Evolutionary conservation across 2,797 vertebrate genomes (phyloP).

Genomic region (Aldrovandia affinis): DNA sequence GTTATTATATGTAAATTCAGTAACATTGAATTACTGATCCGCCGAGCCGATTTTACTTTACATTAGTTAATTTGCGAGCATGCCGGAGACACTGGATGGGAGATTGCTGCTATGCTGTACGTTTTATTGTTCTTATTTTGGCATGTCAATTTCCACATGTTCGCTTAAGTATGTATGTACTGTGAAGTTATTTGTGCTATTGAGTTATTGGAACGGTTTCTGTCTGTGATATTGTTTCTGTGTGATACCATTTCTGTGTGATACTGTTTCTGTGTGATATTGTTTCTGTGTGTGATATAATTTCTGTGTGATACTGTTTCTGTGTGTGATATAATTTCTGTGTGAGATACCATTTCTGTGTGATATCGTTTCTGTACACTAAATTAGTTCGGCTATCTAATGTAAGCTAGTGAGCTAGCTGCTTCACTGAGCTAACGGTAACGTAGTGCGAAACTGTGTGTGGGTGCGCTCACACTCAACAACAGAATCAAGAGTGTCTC

Average conservation of each 20-base stretch:
- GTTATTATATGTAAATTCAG: slow-evolving; percentile 88
- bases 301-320: background rate
- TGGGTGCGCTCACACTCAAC: too few relatives aligned
- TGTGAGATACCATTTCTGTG: background rate
- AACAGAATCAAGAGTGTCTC: too few relatives aligned
- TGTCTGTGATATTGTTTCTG: too few relatives aligned
- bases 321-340: background rate
- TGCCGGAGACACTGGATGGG: slow-evolving; percentile 67
- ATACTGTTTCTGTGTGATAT: background rate
- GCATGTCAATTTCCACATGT: background rate
- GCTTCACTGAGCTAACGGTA: too few relatives aligned
- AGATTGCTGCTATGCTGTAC: background rate
- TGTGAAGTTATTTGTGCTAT: background rate
- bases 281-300: background rate
- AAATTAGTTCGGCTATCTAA: too few relatives aligned
- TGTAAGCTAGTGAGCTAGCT: too few relatives aligned
- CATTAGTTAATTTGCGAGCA: slow-evolving; percentile 84
- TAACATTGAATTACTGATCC: slow-evolving; percentile 83
- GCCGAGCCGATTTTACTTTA: slow-evolving; percentile 86
- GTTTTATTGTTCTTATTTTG: background rate
- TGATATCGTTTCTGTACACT: too few relatives aligned
- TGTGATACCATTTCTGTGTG: background rate
- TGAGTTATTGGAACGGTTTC: background rate
- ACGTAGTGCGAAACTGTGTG: too few relatives aligned
- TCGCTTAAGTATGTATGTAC: background rate